These are phyloP conservation scores for Chironomus striatipennis DNA, from an alignment of 1,140 invertebrate species.

Conservation along the genomic window DNA sequence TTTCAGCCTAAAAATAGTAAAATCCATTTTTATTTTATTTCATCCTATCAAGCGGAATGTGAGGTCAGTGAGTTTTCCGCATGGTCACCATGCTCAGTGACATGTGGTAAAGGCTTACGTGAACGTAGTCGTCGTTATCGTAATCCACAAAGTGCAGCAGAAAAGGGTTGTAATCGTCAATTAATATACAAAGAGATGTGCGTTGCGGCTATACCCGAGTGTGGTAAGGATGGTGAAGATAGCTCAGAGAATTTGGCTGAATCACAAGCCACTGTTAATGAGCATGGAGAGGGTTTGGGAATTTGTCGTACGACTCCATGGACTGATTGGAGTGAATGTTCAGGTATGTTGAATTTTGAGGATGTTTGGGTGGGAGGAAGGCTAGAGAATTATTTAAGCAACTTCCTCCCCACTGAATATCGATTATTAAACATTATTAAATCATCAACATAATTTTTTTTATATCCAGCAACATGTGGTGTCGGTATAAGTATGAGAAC, in stretches of 20 bases:
- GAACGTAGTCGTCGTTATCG: constrained; percentile 68
- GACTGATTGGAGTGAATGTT: constrained; percentile 39
- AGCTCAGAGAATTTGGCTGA: constrained; percentile 37
- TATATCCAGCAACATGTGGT: constrained; percentile 76
- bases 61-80: constrained; percentile 60
- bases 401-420: too few species aligned
- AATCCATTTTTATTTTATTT: background rate
- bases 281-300: constrained; percentile 40
- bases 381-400: too few species aligned
- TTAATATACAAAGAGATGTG: constrained; percentile 82
- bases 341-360: background rate
- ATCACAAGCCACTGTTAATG: constrained; percentile 32
- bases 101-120: constrained; percentile 78
- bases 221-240: constrained; percentile 46
- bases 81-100: constrained; percentile 76
- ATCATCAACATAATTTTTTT: constrained; percentile 50
- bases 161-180: constrained; percentile 70
- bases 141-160: constrained; percentile 65
- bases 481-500: constrained; percentile 64
- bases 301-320: constrained; percentile 66
- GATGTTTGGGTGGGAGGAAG: too few species aligned
- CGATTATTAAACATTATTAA: too few species aligned
- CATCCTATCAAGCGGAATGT: constrained; percentile 56
- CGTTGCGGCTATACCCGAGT: constrained; percentile 59
- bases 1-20: background rate